Evolutionary conservation across 2,888 invertebrate species (phyloP).

Genomic region (Caenorhabditis sp.): DNA sequence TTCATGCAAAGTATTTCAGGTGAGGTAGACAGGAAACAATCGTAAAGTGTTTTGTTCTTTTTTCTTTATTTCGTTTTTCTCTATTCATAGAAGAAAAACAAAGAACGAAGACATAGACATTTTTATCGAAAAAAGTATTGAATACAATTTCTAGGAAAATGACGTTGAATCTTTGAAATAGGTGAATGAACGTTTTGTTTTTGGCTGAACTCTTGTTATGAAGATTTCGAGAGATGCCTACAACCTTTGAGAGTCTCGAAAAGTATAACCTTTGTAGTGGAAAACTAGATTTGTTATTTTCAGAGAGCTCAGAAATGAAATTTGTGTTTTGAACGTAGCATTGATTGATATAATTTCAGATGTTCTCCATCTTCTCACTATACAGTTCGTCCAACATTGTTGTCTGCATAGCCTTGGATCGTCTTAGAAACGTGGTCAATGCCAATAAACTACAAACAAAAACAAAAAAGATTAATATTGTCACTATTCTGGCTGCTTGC

Average conservation of each 20-base stretch:
- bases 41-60: too few relatives aligned
- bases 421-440: constrained; percentile 64
- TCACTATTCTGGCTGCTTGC: constrained; percentile 34
- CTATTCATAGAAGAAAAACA: background rate
- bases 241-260: too few relatives aligned
- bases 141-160: too few relatives aligned
- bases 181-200: too few relatives aligned
- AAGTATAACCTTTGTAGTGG: too few relatives aligned
- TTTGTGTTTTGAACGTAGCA: background rate
- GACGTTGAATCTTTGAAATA: too few relatives aligned
- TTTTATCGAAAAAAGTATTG: too few relatives aligned
- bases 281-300: too few relatives aligned
- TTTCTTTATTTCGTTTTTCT: background rate
- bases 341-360: constrained; percentile 37
- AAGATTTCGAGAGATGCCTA: too few relatives aligned
- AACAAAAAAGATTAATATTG: constrained; percentile 34
- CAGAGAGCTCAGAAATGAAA: background rate
- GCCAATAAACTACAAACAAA: constrained; percentile 55
- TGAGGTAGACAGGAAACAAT: background rate
- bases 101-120: too few relatives aligned
- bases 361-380: constrained; percentile 65
- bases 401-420: constrained; percentile 68
- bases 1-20: constrained; percentile 51
- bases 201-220: too few relatives aligned
- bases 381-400: constrained; percentile 69